Conservation (phyloP, 1,140 invertebrate species). For the Lasaia peninsularis region DNA sequence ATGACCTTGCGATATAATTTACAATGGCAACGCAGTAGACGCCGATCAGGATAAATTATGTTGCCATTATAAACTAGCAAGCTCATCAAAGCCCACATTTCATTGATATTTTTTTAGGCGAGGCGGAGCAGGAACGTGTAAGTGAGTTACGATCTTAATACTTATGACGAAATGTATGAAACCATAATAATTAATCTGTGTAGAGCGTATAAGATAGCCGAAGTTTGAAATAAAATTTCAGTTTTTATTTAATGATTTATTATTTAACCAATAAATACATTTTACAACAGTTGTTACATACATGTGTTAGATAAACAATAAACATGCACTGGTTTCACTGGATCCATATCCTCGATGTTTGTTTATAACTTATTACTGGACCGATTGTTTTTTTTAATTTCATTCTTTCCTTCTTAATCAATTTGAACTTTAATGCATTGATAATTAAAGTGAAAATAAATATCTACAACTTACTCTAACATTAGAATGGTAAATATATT, state of each 20-base stretch:
- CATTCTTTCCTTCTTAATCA: background rate
- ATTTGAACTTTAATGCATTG: background rate
- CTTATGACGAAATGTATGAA: no score
- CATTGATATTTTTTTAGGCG: no score
- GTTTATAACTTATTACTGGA: constrained; percentile 40
- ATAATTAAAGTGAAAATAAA: background rate
- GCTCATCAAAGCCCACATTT: no score
- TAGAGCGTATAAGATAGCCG: background rate
- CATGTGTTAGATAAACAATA: constrained; percentile 41
- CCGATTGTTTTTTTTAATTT: constrained; percentile 23
- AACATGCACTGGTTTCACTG: constrained; percentile 37
- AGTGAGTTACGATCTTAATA: no score
- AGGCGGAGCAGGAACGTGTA: no score
- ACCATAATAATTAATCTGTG: no score
- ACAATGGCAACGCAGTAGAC: no score
- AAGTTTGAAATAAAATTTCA: background rate
- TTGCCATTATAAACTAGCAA: no score
- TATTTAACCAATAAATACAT: constrained; percentile 73
- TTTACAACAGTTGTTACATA: constrained; percentile 69
- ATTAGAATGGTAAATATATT: constrained; percentile 5
- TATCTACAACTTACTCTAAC: constrained; percentile 4
- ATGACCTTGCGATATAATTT: no score
- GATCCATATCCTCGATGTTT: no score
- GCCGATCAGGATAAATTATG: no score
- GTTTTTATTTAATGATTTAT: constrained; percentile 47